These are phyloP conservation scores for Sparus aurata DNA, from an alignment of 2,797 vertebrate species.

Conservation along the genomic window DNA sequence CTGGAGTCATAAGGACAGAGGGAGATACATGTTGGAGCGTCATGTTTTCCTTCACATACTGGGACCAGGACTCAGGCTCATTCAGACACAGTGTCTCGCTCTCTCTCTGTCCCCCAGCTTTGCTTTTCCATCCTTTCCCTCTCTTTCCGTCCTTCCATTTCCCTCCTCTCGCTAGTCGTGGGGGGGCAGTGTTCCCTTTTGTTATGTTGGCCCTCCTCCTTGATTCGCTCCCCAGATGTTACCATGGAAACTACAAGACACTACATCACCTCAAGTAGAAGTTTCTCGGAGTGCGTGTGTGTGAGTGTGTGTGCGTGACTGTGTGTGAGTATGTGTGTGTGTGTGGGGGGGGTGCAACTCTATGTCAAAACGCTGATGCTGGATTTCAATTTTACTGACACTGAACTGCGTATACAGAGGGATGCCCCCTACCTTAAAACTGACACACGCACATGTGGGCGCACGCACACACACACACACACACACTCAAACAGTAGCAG, in stretches of 20 bases:
- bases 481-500: background rate
- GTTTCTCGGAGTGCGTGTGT: slow-evolving; percentile 75
- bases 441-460: slow-evolving; percentile 6
- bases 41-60: slow-evolving; percentile 21
- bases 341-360: slow-evolving; percentile 53
- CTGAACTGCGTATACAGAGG: slow-evolving; percentile 49
- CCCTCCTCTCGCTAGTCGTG: slow-evolving; percentile 70
- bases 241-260: slow-evolving; percentile 89
- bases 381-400: slow-evolving; percentile 67
- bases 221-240: slow-evolving; percentile 83
- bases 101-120: background rate
- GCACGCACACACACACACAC: background rate
- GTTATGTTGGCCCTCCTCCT: slow-evolving; percentile 79
- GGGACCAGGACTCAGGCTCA: slow-evolving; percentile 22
- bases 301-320: slow-evolving; percentile 19
- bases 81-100: slow-evolving; percentile 17
- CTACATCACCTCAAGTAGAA: slow-evolving; percentile 84
- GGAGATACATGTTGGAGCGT: background rate
- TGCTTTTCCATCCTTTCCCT: slow-evolving; percentile 24
- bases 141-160: slow-evolving; percentile 31
- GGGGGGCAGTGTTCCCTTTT: slow-evolving; percentile 85
- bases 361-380: slow-evolving; percentile 65
- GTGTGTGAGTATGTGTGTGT: slow-evolving; percentile 32
- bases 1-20: slow-evolving; percentile 44
- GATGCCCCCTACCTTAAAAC: slow-evolving; percentile 25